A percentile compares a stretch with the other conserved stretches of the same genome.
phyloP scores from a whole-genome alignment of 2,888 invertebrate genomes.

The Diarsia mendica region DNA sequence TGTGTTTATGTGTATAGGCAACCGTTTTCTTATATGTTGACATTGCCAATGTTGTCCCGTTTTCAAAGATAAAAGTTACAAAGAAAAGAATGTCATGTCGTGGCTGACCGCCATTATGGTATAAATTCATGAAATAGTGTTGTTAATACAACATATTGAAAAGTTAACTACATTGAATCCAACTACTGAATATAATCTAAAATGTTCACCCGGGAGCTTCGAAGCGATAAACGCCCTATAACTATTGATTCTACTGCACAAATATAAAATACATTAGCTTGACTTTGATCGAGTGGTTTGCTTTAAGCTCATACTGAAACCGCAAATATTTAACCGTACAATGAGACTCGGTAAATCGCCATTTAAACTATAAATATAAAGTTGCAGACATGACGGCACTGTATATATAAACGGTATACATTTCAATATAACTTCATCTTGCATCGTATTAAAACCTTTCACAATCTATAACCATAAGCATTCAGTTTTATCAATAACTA shows the following conservation, averaged over 20 bases:
- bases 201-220: not conserved
- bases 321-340: conserved; percentile 50
- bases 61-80: too few relatives aligned
- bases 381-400: conserved; percentile 15
- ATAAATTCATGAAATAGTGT: not conserved
- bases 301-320: conserved; percentile 33
- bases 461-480: not conserved
- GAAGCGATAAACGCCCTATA: conserved; percentile 34
- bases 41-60: too few relatives aligned
- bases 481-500: not conserved
- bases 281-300: conserved; percentile 57
- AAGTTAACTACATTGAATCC: not conserved
- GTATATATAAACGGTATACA: not conserved
- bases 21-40: too few relatives aligned
- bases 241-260: conserved; percentile 46
- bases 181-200: not conserved
- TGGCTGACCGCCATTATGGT: too few relatives aligned
- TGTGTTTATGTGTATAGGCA: too few relatives aligned
- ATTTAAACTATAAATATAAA: conserved; percentile 25
- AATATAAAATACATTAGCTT: conserved; percentile 56
- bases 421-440: not conserved
- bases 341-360: conserved; percentile 18
- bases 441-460: not conserved
- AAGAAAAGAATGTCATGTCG: too few relatives aligned
- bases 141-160: not conserved